Evolutionary conservation across 2,888 invertebrate species (phyloP).

Genomic region (Tetrapedia diversipes): DNA sequence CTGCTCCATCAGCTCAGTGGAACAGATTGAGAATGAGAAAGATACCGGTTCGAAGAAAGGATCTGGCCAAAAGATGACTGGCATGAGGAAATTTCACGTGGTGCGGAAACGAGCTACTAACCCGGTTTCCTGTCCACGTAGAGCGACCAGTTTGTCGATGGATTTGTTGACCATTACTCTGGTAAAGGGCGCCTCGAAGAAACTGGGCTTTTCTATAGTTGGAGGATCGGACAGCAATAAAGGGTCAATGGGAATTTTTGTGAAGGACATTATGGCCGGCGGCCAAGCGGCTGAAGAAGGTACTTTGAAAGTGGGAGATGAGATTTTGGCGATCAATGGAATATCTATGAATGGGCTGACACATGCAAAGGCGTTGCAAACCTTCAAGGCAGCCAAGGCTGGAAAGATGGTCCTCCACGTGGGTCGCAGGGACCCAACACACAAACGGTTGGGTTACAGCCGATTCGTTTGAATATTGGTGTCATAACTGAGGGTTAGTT

Average conservation of each 20-base stretch:
- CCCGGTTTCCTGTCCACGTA: conserved; percentile 60
- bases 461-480: conserved; percentile 55
- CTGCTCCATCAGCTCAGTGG: conserved; percentile 62
- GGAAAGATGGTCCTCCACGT: conserved; percentile 85
- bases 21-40: conserved; percentile 43
- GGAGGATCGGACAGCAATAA: conserved; percentile 86
- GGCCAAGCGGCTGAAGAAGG: conserved; percentile 87
- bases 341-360: conserved; percentile 84
- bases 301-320: conserved; percentile 85
- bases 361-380: conserved; percentile 85
- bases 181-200: conserved; percentile 85
- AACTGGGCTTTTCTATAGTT: conserved; percentile 87
- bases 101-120: conserved; percentile 73
- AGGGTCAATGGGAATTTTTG: conserved; percentile 86
- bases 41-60: conserved; percentile 27
- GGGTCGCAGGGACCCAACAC: conserved; percentile 82
- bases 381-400: conserved; percentile 86
- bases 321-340: conserved; percentile 86
- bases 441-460: conserved; percentile 75
- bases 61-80: conserved; percentile 77
- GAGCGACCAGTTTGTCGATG: conserved; percentile 75
- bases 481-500: conserved; percentile 72
- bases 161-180: conserved; percentile 81
- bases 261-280: conserved; percentile 86
- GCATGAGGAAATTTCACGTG: conserved; percentile 83